Percentiles rank a stretch among this genome's conserved stretches.
These are phyloP conservation scores for Penelope pileata DNA, from an alignment of 2,113 vertebrate genomes.

Conservation along the genomic window DNA sequence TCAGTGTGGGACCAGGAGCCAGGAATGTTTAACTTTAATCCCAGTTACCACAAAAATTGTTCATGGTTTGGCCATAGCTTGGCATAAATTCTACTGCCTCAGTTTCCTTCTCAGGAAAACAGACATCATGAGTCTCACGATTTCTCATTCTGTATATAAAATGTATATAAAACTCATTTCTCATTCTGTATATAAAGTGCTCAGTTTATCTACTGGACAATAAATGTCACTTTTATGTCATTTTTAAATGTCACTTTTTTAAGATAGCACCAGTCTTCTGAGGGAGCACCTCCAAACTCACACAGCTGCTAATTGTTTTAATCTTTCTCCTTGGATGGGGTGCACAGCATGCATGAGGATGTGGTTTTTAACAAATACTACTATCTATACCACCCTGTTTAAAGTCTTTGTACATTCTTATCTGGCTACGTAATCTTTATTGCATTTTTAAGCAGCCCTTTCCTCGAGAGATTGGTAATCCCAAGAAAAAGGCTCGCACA, in stretches of 20 bases:
- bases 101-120: neutral
- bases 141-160: neutral
- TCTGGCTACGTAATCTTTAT: constrained; percentile 5
- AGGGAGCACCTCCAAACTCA: neutral
- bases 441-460: constrained; percentile 13
- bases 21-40: neutral
- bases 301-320: neutral
- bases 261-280: neutral
- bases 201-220: neutral
- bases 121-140: neutral
- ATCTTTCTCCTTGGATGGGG: neutral
- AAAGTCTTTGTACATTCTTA: constrained; percentile 17
- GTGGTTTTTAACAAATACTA: neutral
- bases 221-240: neutral
- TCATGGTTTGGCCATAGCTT: neutral
- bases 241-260: too few relatives aligned
- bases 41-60: neutral
- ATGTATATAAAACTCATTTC: neutral
- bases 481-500: neutral
- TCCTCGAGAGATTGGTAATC: neutral
- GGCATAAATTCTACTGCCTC: neutral
- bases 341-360: neutral
- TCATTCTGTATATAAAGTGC: neutral
- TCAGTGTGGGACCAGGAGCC: fast-evolving
- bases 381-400: constrained; percentile 32